phyloP scores from a whole-genome alignment of 2,113 vertebrate species.

The Neopipo cinnamomea region DNA sequence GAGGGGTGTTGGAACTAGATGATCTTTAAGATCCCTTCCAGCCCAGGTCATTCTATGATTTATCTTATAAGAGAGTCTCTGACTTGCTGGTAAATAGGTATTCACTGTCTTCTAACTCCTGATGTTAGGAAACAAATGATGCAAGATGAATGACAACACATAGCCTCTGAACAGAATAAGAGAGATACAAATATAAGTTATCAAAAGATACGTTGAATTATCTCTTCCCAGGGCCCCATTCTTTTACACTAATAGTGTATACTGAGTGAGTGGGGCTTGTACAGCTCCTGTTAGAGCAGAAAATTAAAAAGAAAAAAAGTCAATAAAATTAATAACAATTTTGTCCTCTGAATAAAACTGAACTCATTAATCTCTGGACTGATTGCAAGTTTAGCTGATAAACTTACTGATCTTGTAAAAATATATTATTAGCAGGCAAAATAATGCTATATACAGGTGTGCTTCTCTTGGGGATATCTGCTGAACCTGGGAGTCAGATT shows the following conservation, averaged over 20 bases:
- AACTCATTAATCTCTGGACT: neutral
- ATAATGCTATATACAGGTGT: neutral
- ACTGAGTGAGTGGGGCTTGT: neutral
- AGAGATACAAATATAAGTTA: neutral
- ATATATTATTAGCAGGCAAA: neutral
- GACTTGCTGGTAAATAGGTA: neutral
- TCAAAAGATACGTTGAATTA: neutral
- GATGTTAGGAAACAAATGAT: neutral
- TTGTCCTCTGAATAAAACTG: neutral
- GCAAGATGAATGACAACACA: neutral
- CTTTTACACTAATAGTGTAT: neutral
- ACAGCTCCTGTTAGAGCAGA: neutral
- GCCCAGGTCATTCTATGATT: neutral
- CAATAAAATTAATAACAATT: neutral
- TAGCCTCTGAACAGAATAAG: neutral
- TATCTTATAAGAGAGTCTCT: neutral
- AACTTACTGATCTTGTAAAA: neutral
- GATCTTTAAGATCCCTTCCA: neutral
- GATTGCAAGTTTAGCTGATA: neutral
- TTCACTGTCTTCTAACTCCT: neutral
- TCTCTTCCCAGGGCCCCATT: neutral
- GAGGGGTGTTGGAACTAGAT: neutral
- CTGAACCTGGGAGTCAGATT: neutral
- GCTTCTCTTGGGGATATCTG: neutral
- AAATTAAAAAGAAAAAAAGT: neutral